Evolutionary conservation across 2,888 invertebrate species (phyloP), one percentile per base, ranked within the genome.

Genomic region (Erannis defoliaria): DNA sequence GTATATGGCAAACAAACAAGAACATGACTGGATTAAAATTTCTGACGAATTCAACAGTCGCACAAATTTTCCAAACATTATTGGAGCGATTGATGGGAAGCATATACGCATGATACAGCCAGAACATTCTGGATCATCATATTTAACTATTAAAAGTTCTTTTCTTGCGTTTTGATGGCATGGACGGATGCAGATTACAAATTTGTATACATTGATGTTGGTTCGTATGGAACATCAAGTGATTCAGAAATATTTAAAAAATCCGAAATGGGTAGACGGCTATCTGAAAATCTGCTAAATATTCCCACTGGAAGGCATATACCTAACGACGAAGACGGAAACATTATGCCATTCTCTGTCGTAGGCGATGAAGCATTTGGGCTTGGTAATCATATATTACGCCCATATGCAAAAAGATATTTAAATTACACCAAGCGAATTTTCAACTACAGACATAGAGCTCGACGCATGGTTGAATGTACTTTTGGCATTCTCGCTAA

Each of bases 151-250:
- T 9, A 29, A 9, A 3, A 29, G 5, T 29, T 9, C 9, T 29
- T 29, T 29, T 29, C 5, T 5, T 9, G 5, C 8, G 29, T 29
- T 9, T 29, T 29, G 8, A 6, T 29, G 1, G 29, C 29, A 9
- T 59, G 59, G n/a, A n/a, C n/a, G 49, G 63, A 63, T 48, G 56
- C 50, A 40, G 55, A 62, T 62, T 62, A 62, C 33, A 57, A 57
- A 49, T 62, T 62, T 37, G 29, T 23, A 18, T 58, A 58, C 49
- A 56, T 56, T 49, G 56, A 53, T 26, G 26, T 45, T 26, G 45
- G 8, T n/a, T 16, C 37, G 16, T 16, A 38, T 38, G 37, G 37
- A 18, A 38, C 16, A 35, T n/a, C n/a, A 4, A 62, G 57, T 38
- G 62, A 62, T 57, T 62, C 55, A 26, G 58, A 26, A 19, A 63